These are phyloP conservation scores for Balaeniceps rex DNA, from an alignment of 2,113 vertebrate genomes.

Conservation along the genomic window DNA sequence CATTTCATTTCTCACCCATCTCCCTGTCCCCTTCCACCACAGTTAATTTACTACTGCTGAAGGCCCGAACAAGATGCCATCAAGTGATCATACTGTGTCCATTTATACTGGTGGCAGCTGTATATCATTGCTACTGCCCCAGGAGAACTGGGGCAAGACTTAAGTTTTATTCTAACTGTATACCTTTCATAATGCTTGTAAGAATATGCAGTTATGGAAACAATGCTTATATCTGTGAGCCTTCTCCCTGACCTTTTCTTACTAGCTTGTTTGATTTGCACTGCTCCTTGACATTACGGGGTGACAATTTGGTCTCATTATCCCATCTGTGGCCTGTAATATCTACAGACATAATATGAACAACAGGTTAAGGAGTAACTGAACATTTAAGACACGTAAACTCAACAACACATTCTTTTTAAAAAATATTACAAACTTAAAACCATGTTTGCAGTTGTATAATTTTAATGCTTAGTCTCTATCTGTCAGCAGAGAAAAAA, in stretches of 20 bases:
- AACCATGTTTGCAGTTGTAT: neutral
- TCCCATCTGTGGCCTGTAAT: neutral
- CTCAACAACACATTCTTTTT: neutral
- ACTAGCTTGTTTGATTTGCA: neutral
- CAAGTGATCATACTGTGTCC: neutral
- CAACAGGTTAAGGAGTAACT: neutral
- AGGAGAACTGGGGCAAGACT: neutral
- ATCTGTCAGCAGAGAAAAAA: neutral
- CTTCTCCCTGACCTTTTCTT: neutral
- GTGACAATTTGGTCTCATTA: neutral
- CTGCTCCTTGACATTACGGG: neutral
- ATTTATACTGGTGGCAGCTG: neutral
- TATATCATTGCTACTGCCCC: neutral
- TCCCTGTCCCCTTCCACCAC: neutral
- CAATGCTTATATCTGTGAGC: neutral
- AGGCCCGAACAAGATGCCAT: accelerated
- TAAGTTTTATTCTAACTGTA: neutral
- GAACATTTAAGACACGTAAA: neutral
- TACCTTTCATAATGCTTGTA: neutral
- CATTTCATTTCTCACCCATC: neutral
- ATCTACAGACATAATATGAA: neutral
- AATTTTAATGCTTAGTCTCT: neutral
- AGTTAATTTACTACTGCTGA: neutral
- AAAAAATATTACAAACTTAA: neutral
- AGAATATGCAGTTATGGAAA: neutral